Evolutionary conservation across 2,888 invertebrate species (phyloP), one percentile per base, ranked within the genome.

Genomic region (Ectemnius cavifrons): DNA sequence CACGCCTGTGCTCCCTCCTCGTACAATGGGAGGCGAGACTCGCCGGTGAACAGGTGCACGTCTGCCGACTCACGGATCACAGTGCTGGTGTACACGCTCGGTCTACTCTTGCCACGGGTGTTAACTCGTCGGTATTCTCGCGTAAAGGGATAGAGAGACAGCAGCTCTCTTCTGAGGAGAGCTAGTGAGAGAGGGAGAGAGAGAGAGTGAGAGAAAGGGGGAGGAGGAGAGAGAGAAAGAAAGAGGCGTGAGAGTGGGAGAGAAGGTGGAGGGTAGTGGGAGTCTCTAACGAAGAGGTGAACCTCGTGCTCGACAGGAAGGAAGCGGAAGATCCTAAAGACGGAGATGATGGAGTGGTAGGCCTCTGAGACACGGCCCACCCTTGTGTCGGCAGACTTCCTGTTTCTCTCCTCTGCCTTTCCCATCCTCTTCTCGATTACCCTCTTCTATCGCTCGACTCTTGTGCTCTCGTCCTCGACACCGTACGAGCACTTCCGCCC

Each of bases 281-380:
- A 71, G 46, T 76, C 52, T 47, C 59, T 18, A 58, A 28, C 8
- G 28, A 75, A 73, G 63, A 75, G 66, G 71, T n/a, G 73, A 67
- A 58, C 46, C 56, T 61, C 62, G 66, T 67, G 58, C 60, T 56
- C 58, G 61, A 56, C 62, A 58, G 62, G 69, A 71, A 71, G 67
- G 66, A 72, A 73, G 63, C 73, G 73, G 62, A 78, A 73, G 59
- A 57, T 71, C 69, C 23, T 60, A 20, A 67, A 49, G 64, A 75
- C 71, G 71, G 63, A 69, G 73, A 78, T 65, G 77, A 82, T 72
- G 73, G 72, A 79, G 73, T 75, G 71, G 72, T 78, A 72, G 83
- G 80, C 73, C 61, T 64, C 59, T n/a, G 61, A 68, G 64, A 66
- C 37, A 37, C 67, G 72, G 58, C 65, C 69, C 78, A 59, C 65